Evolutionary conservation across 2,113 vertebrate genomes (phyloP).

Genomic region (Oncorhynchus tshawytscha): DNA sequence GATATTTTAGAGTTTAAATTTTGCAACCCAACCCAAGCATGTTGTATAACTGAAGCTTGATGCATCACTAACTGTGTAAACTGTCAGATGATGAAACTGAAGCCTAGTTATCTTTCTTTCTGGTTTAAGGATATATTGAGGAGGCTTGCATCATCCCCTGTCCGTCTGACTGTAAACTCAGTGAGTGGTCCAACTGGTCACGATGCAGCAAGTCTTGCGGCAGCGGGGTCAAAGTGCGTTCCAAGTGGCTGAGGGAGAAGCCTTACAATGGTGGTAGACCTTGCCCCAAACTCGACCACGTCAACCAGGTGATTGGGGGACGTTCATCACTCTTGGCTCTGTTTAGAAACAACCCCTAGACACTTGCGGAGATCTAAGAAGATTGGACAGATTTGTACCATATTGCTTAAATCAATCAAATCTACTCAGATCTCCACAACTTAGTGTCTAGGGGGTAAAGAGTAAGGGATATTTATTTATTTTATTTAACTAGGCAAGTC

Average conservation of each 20-base stretch:
- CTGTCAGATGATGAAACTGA: not conserved
- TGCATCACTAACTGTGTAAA: not conserved
- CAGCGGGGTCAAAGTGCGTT: conserved; percentile 95
- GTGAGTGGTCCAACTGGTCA: conserved; percentile 99
- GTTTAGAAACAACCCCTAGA: not conserved
- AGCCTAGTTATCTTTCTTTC: not conserved
- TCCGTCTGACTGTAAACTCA: conserved; percentile 97
- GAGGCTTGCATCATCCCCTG: conserved; percentile 97
- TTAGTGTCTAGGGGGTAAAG: too few species aligned
- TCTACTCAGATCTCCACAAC: too few species aligned
- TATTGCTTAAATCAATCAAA: too few species aligned
- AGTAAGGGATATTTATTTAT: too few species aligned
- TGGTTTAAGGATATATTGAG: conserved; percentile 87
- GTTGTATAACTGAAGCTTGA: not conserved
- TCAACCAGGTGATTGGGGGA: conserved; percentile 87
- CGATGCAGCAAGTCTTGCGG: conserved; percentile 97
- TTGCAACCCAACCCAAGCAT: not conserved
- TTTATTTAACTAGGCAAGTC: too few species aligned
- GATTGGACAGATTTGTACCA: too few species aligned
- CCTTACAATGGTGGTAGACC: conserved; percentile 95
- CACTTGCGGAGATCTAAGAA: not conserved
- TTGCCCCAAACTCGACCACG: conserved; percentile 94
- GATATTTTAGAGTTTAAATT: too few species aligned
- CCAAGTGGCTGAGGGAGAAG: conserved; percentile 98
- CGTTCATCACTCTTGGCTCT: not conserved